phyloP scores from a whole-genome alignment of 2,113 vertebrate species.

The Oncorhynchus clarkii region DNA sequence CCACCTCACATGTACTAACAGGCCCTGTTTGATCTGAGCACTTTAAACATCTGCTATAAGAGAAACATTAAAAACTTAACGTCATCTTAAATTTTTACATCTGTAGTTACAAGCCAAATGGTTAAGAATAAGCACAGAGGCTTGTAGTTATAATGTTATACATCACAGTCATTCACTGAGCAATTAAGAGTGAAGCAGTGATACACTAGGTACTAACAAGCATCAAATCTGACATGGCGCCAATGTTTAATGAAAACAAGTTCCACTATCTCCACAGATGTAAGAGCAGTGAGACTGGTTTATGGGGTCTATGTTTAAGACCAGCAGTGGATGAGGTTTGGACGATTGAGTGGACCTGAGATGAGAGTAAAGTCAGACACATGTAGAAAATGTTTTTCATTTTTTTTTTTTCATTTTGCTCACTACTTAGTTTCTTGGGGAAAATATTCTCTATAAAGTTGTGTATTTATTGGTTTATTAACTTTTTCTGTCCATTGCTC shows the following conservation, averaged over 20 bases:
- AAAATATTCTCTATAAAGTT: neutral
- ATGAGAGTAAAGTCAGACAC: neutral
- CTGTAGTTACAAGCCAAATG: conserved; percentile 38
- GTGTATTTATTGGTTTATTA: neutral
- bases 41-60: conserved; percentile 36
- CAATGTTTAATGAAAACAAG: neutral
- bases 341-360: neutral
- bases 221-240: conserved; percentile 18
- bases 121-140: conserved; percentile 27
- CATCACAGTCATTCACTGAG: conserved; percentile 2
- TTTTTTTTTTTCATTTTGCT: neutral
- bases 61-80: conserved; percentile 35
- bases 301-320: neutral
- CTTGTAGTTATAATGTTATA: conserved; percentile 31
- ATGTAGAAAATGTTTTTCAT: neutral
- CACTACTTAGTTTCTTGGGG: neutral
- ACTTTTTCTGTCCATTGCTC: neutral
- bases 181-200: neutral
- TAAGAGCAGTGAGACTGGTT: neutral
- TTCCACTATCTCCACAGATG: neutral
- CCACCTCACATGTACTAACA: neutral
- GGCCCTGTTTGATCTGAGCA: conserved; percentile 3
- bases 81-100: conserved; percentile 50
- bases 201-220: conserved; percentile 5
- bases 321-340: neutral